These are phyloP conservation scores for Caenorhabditis virilis DNA, from an alignment of 2,888 invertebrate genomes.

Conservation along the genomic window DNA sequence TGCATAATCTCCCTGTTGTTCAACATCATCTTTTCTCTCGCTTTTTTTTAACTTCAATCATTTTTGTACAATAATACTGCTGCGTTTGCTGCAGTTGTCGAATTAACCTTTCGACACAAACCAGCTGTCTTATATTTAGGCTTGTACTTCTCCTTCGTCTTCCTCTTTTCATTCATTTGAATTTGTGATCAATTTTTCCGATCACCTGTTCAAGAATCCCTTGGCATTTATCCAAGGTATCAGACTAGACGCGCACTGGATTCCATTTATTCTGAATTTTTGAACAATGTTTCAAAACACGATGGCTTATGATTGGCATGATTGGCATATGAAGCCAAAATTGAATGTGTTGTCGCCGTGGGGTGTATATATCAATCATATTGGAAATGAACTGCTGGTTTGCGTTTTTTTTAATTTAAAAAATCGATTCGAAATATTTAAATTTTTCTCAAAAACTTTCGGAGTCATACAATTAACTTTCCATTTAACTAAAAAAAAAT, in stretches of 20 bases:
- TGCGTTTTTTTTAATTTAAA: constrained; percentile 14
- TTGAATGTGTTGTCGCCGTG: constrained; percentile 65
- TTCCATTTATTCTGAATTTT: too few relatives aligned
- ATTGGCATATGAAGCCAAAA: constrained; percentile 37
- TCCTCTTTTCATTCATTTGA: background rate
- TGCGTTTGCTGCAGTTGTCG: too few relatives aligned
- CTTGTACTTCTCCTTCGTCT: background rate
- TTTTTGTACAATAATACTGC: too few relatives aligned
- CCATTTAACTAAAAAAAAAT: too few relatives aligned
- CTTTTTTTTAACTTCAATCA: constrained; percentile 7
- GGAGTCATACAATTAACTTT: too few relatives aligned
- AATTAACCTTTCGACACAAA: too few relatives aligned
- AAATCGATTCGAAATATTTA: too few relatives aligned
- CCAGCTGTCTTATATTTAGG: background rate
- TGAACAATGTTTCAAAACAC: constrained; percentile 28
- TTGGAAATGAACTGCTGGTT: constrained; percentile 56
- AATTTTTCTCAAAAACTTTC: too few relatives aligned
- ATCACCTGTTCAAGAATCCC: background rate
- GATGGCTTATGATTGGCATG: constrained; percentile 47
- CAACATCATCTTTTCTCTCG: constrained; percentile 3
- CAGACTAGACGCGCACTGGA: background rate
- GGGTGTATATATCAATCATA: constrained; percentile 65
- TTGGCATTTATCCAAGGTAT: background rate
- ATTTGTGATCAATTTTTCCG: background rate
- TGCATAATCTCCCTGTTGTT: background rate